Base-by-base conservation (phyloP, 2,888 invertebrate genomes). In the Pycnomerus fuliginosus region DNA sequence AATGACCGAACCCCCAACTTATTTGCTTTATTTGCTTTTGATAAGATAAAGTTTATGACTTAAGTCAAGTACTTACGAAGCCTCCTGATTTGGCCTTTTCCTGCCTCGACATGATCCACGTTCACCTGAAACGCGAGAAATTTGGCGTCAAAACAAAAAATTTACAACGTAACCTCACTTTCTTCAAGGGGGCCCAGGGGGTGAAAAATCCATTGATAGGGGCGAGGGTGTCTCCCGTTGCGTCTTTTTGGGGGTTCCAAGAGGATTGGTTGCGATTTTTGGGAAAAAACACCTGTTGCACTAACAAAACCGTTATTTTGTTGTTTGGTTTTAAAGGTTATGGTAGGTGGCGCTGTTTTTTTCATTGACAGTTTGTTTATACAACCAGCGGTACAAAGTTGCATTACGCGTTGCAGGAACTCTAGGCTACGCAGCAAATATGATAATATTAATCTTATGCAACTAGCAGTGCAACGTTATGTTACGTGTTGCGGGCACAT, bases 1-100 rank as follows among this genome's bases (percentile, higher is more conserved):
- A 38, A 38, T 8, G 10, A 8, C 11, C 5, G 25, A 3, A 35
- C n/a, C 5, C 10, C 8, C 5, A 3, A 14, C 25, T 14, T 10
- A 32, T 33, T n/a, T 8, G 22, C 15, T 4, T 28, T 29, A 29
- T 31, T 28, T 41, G 20, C 10, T 11, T 24, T 12, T 10, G 44
- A 44, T 43, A 36, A 35, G 40, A 40, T 40, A 40, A 48, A 16
- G 25, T 28, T n/a, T 14, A 20, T 17, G 39, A 37, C 23, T 8
- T 31, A 16, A 33, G 17, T 25, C 35, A 30, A 30, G 32, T 73
- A 80, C 81, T 81, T 66, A 81, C 80, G 76, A 80, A 80, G 72
- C 79, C 65, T 49, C 70, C 80, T 50, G 80, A 80, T 67, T 80
- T 81, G 44, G 76, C 76, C 74, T 80, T 80, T 70, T 80, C 80